Evolutionary conservation across 2,888 invertebrate species (phyloP).

Genomic region (Linnaemya vulpina): DNA sequence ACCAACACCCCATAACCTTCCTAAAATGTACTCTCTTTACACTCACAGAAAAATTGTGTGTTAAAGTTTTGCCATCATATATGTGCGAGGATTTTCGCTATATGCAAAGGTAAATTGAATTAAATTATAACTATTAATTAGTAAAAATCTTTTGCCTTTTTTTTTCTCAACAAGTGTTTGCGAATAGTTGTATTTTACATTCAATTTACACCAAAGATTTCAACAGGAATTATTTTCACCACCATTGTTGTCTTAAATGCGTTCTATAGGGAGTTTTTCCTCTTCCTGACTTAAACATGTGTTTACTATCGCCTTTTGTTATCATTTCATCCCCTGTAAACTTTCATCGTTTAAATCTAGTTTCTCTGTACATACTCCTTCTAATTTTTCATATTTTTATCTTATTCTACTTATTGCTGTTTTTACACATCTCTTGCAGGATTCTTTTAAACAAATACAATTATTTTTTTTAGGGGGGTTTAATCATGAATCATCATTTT

Average conservation of each 20-base stretch:
- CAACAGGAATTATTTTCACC: slow-evolving; percentile 6
- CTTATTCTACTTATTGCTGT: slow-evolving; percentile 17
- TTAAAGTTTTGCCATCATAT: not conserved
- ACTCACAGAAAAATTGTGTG: slow-evolving; percentile 45
- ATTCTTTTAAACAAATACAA: slow-evolving; percentile 27
- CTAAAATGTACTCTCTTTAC: slow-evolving; percentile 16
- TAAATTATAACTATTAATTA: not conserved
- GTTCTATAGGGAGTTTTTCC: slow-evolving; percentile 29
- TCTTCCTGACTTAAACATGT: slow-evolving; percentile 36
- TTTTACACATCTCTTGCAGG: slow-evolving; percentile 38
- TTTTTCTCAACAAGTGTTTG: slow-evolving; percentile 29
- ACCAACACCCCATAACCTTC: slow-evolving; percentile 34
- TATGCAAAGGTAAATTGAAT: slow-evolving; percentile 39
- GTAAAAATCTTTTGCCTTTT: slow-evolving; percentile 18
- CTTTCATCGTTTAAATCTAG: not conserved
- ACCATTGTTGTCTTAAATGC: not conserved
- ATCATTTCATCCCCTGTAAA: slow-evolving; percentile 59
- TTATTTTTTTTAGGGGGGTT: slow-evolving; percentile 13
- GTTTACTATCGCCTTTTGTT: slow-evolving; percentile 42
- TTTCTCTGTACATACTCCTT: not conserved
- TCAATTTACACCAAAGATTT: not conserved
- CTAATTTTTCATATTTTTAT: slow-evolving; percentile 18
- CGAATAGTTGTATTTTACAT: slow-evolving; percentile 3
- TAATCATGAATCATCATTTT: slow-evolving; percentile 52
- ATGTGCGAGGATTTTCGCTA: slow-evolving; percentile 13